Evolutionary conservation across 2,113 vertebrate genomes (phyloP), one percentile per base, ranked within the genome.

Genomic region (Emydura subglobosa): DNA sequence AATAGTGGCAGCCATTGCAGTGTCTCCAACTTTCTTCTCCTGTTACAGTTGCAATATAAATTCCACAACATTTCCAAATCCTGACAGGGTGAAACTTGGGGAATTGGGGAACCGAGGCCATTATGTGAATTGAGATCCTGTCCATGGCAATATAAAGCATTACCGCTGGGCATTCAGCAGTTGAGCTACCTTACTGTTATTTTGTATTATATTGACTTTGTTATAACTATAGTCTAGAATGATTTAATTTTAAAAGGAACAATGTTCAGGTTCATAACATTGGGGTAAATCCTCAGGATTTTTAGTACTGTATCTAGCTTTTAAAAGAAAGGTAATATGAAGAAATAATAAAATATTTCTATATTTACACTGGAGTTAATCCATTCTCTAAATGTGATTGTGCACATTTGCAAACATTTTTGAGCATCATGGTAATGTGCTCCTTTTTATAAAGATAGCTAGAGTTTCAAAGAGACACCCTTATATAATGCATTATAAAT

Each of bases 41-140:
- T 0, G 0, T 84, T 94, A 65, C 86, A 87, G 85, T 79, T 91
- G 79, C 86, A 92, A 95, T 88, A 88, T 96, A 96, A 96, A 96
- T 96, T 97, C 92, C 82, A 90, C 88, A 91, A 54, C 95, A 94
- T 96, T 97, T 98, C 95, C 95, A 97, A 97, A 97, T 97, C 94
- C 91, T 96, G 96, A 95, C 96, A 97, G 94, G 95, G 90, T 79
- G 95, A 91, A 97, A 94, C 96, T 96, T 88, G 93, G 95, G 96
- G 97, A 96, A 97, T 95, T 97, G 96, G 96, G 96, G 95, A 96
- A 97, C 92, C 83, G 93, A 93, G 95, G 96, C 91, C 92, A 94
- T 92, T 27, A 84, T 86, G 92, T 96, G 97, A 98, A 96, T 97
- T 97, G 95, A 94, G 95, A 90, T 97, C 95, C 92, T 92, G 92